Base-by-base conservation (phyloP, 53 echinoderm and acorn worm species). In the Hippasteria phrygiana region DNA sequence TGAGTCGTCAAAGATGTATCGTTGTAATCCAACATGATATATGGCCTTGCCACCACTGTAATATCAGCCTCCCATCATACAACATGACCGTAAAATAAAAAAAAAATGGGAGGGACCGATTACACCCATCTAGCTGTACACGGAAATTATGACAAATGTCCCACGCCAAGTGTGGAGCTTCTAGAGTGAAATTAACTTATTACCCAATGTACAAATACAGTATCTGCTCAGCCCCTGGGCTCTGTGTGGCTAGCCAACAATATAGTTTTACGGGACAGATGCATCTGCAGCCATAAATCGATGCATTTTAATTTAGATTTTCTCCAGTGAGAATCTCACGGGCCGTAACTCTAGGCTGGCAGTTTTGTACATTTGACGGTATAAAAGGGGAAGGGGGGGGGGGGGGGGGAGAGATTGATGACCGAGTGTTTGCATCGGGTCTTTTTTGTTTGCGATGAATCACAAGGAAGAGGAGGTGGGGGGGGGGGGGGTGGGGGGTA, bases 221-320 rank as follows among this genome's bases (percentile, higher is more conserved):
- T 36, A 69, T 53, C 65, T 81, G 40, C 71, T 35, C 18, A 48
- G 16, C 22, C 73, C 79, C 41, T 26, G 71, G 85, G 85, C 71
- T 40, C 24, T 74, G 4, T 33, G 37, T 16, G 50, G 85, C 47
- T 17, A 47, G 22, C 37, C 69, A 35, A 85, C 69, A 69, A 71
- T 85, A 78, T 85, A 85, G 85, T 85, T 85, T 85, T 71, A 85
- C 85, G 53, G 70, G 85, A 85, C 70, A 85, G 85, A 85, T 85
- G 85, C 85, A 85, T 85, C 85, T 85, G 70, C 37, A 71, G 35
- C 69, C 85, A 69, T 85, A 85, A 85, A 85, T 85, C 85, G 85
- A 85, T 85, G 85, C 71, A 26, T 85, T 85, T 85, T 85, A 85
- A 85, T 85, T 85, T 85, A 85, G 85, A 85, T 69, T 71, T 85